Evolutionary conservation across 2,888 invertebrate species (phyloP), one percentile per base, ranked within the genome.

Genomic region (Zonitis immaculata): DNA sequence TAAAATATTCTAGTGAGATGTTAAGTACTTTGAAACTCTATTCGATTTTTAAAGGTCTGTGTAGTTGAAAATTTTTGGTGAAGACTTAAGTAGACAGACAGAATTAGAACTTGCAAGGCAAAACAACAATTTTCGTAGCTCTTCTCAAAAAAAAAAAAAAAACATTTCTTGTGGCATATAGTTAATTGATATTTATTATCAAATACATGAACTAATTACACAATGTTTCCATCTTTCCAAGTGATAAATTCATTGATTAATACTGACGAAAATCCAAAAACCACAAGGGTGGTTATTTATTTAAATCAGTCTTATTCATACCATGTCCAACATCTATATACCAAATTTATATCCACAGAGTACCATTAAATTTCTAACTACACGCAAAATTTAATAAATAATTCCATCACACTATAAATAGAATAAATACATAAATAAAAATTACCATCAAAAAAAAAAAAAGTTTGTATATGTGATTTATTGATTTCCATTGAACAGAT

Each of bases 321-420:
- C 27, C 51, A 55, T 47, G 44, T 48, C 44, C 55, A 55, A 51
- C 26, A 48, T 20, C 35, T 22, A 27, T 12, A 14, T 2, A 12
- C 25, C 6, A 22, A 18, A 16, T 22, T n/a, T n/a, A 22, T 9
- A 16, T 28, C 45, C 46, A 30, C 12, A 27, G 46, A 27, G 46
- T 5, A 2, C 16, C 28, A 14, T 28, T 46, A 28, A 28, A 46
- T 46, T 46, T 46, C 30, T 46, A 18, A 28, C 25, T 8, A n/a
- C 16, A 18, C 6, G 14, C 35, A 7, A 16, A 8, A 32, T 14
- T 2, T 3, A 32, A 16, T 32, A 32, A 3, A 32, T 7, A 4
- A 14, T 25, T 25, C 25, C 3, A 25, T 6, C 6, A 25, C 25
- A n/a, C n/a, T n/a, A n/a, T 6, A 25, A 25, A 27, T 8, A 7